Base-by-base conservation (phyloP, 1,140 invertebrate species). In the Elymnias hypermnestra region DNA sequence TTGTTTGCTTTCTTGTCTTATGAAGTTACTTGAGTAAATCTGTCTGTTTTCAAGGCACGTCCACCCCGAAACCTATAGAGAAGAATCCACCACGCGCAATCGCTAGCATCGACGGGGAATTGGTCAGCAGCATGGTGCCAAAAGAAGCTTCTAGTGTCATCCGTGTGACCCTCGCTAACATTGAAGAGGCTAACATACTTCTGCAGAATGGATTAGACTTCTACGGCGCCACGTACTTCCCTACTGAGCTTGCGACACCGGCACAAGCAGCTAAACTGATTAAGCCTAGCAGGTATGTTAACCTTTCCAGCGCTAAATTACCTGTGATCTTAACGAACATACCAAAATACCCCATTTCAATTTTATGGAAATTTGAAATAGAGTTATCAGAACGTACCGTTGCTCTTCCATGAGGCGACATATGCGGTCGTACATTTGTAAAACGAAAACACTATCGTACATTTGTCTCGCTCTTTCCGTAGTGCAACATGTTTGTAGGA, bases 191-290 rank as follows among this genome's bases (percentile, higher is more conserved):
- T 59, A 94, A 94, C 67, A 90, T 90, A 62, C 83, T 95, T 21
- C 85, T 95, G 29, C 93, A 94, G 75, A 93, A 93, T 62, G 94
- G 94, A 7, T 87, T 95, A 29, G 93, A 95, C 79, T 95, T 95
- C 87, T 95, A 94, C 65, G 93, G 93, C 15, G 93, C 93, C 28
- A 95, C 94, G 1, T 94, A 92, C 86, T 95, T 95, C 83, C 93
- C 93, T 17, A 94, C 93, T 3, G 94, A 94, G 64, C 88, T 93
- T 36, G 89, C 91, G 33, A 89, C 90, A 57, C 88, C 88, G 10
- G 79, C 88, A 13, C 88, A 88, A 38, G 84, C 89, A 46, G 83
- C 82, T 2, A 89, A 88, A 37, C 78, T 89, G 33, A 87, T 88
- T 18, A 84, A 84, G 42, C 77, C 89, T 2, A 86, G 84, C 63